Evolutionary conservation across 2,797 vertebrate species (phyloP), one percentile per base, ranked within the genome.

Genomic region (Nyctibius grandis): DNA sequence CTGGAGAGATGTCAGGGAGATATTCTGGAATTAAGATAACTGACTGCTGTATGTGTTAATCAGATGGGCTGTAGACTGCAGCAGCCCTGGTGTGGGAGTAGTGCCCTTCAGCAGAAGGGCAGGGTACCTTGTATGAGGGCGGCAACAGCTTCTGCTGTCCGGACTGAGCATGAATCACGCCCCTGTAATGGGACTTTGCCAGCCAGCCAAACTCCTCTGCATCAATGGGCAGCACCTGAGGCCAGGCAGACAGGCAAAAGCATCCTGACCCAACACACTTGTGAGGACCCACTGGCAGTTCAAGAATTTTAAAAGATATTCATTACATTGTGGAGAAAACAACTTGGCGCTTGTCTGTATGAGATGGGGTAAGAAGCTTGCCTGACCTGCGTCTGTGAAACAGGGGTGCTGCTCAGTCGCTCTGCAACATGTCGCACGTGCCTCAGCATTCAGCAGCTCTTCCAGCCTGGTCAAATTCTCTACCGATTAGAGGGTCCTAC

Each of bases 121-220:
- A 48, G 42, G 48, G 63, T 74, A 65, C 25, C 15, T 8, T 20
- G 20, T 34, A 5, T 6, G 18, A 89, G 53, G 14, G 82, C 3
- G 26, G 68, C 56, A 91, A 45, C 44, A 89, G 53, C 72, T 80
- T 38, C 78, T 51, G 17, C 75, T 34, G 36, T 34, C 81, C 4
- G 0, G 1, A 14, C 22, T 21, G 68, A 73, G 34, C 4, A 0
- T 45, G 70, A 87, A 31, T 76, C 81, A 83, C 1, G 0, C 5
- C 12, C n/a, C 51, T 45, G 40, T 22, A 60, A 74, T 7, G 16
- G 48, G 56, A 34, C n/a, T 59, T 48, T 53, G 60, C 51, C 67
- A 76, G 23, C 54, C 75, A 28, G 73, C 14, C 28, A 31, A 89
- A 77, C 57, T 75, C 53, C 40, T 61, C 82, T 7, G 3, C 51